Conservation (phyloP, 53 echinoderm and acorn worm species). For the Patiria pectinifera region DNA sequence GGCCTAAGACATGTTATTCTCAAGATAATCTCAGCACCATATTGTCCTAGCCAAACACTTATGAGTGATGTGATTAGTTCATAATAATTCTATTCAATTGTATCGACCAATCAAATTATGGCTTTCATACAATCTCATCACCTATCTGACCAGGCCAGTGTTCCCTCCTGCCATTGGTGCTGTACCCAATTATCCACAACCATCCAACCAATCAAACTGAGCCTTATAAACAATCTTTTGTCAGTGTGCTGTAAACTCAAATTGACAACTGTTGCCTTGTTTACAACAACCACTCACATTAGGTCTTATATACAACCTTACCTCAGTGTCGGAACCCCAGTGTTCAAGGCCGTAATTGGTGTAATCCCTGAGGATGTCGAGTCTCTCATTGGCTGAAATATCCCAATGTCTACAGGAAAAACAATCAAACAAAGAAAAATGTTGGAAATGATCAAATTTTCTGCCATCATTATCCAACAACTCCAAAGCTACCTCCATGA, state of each 20-base stretch:
- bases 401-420: constrained; percentile 86
- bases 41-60: too few species aligned
- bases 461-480: background rate
- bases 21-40: too few species aligned
- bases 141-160: too few species aligned
- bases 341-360: constrained; percentile 87
- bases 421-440: too few species aligned
- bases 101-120: too few species aligned
- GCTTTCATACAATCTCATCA: too few species aligned
- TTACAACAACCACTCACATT: constrained; percentile 4
- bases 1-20: too few species aligned
- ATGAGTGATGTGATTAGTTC: too few species aligned
- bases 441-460: background rate
- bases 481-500: too few species aligned
- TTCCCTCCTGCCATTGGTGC: too few species aligned
- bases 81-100: too few species aligned
- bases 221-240: background rate
- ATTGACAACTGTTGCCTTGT: background rate
- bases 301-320: constrained; percentile 31
- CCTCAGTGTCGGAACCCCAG: constrained; percentile 97
- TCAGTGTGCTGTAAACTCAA: background rate
- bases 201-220: background rate
- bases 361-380: constrained; percentile 83
- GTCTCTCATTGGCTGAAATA: constrained; percentile 88
- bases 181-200: too few species aligned